Percentiles rank a stretch among this genome's conserved stretches.
phyloP scores from a whole-genome alignment of 2,113 vertebrate genomes.

The Micromys minutus region DNA sequence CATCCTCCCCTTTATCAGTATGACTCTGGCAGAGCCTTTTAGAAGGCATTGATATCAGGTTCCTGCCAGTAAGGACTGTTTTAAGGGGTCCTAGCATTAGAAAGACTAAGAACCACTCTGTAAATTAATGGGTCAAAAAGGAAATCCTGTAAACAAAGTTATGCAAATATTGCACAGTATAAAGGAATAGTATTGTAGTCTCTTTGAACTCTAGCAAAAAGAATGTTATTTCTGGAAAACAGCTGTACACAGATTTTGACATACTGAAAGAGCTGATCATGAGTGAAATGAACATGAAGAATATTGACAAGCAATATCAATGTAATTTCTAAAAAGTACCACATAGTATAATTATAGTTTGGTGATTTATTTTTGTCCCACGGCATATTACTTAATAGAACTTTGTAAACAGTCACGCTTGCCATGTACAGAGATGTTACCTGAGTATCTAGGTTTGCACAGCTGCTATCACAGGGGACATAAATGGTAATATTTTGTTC shows the following conservation, averaged over 20 bases:
- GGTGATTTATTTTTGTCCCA: neutral
- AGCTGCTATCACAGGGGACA: neutral
- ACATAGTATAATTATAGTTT: neutral
- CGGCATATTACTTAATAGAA: slow-evolving; percentile 21
- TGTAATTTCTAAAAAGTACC: neutral
- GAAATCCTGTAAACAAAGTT: neutral
- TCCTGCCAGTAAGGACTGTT: too few relatives aligned
- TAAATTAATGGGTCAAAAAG: neutral
- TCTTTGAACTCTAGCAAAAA: neutral
- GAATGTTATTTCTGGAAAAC: neutral
- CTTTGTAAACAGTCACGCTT: neutral
- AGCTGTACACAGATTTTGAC: neutral
- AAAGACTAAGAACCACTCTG: neutral
- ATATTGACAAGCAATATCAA: slow-evolving; percentile 25
- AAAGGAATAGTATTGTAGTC: neutral
- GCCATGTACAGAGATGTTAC: slow-evolving; percentile 6
- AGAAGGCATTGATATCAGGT: too few relatives aligned
- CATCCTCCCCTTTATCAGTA: too few relatives aligned
- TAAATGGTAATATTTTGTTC: neutral
- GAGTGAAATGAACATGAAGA: slow-evolving; percentile 48
- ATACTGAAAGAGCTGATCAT: neutral
- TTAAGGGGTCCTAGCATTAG: neutral
- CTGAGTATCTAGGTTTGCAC: neutral
- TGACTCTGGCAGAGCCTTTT: too few relatives aligned
- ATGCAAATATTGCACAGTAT: neutral